Percentiles rank a stretch among this genome's conserved stretches.
Conservation (phyloP, 2,113 vertebrate genomes). For the Tragelaphus scriptus region DNA sequence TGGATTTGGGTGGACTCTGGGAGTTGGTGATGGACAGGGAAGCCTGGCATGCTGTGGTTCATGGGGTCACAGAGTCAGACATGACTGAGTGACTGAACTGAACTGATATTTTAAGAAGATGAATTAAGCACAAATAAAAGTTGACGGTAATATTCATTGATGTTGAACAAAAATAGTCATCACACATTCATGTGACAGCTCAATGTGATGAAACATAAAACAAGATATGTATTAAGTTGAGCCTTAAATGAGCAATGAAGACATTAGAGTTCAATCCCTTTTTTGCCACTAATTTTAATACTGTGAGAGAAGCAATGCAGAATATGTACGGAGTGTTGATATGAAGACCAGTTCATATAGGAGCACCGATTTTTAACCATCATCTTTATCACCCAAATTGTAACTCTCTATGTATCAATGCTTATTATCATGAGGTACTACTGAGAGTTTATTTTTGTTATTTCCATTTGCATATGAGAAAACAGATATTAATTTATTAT, state of each 20-base stretch:
- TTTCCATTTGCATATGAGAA: background rate
- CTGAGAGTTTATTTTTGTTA: background rate
- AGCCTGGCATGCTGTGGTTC: background rate
- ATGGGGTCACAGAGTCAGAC: background rate
- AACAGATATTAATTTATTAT: background rate
- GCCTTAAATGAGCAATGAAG: background rate
- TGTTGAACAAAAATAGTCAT: background rate
- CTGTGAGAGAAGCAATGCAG: background rate
- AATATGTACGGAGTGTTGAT: background rate
- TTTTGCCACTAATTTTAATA: background rate
- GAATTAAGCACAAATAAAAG: background rate
- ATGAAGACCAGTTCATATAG: background rate
- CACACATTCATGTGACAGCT: background rate
- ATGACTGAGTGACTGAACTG: background rate
- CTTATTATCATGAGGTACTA: background rate
- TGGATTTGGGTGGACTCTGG: background rate
- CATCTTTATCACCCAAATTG: background rate
- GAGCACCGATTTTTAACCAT: background rate
- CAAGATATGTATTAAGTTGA: background rate
- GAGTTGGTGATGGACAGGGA: background rate
- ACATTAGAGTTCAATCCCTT: background rate
- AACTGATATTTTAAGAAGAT: background rate
- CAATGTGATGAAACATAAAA: background rate
- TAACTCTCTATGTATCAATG: background rate
- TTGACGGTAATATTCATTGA: background rate